phyloP scores from a whole-genome alignment of 2,888 invertebrate species.

The Heliconius aoede region DNA sequence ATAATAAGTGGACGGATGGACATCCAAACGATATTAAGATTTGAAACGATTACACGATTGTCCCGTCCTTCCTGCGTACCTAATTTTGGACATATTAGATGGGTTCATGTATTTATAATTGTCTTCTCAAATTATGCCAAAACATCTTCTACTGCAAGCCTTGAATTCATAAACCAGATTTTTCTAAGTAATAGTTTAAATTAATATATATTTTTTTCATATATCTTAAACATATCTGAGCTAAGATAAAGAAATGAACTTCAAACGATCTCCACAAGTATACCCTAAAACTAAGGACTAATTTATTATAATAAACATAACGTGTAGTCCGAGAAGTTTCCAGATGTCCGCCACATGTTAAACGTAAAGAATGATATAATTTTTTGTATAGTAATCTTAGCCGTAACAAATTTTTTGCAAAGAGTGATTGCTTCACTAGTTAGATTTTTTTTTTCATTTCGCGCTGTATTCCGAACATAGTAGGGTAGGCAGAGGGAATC shows the following conservation, averaged over 20 bases:
- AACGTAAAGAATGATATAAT: neutral
- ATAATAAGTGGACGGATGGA: too few relatives aligned
- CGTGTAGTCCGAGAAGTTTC: conserved; percentile 1
- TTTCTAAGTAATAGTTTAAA: neutral
- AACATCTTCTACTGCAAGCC: neutral
- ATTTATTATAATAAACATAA: neutral
- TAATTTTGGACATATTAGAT: too few relatives aligned
- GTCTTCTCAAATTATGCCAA: neutral
- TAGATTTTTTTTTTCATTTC: too few relatives aligned
- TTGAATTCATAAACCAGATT: neutral
- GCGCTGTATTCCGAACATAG: too few relatives aligned
- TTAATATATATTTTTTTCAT: neutral
- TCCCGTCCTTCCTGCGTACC: too few relatives aligned
- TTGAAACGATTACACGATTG: too few relatives aligned
- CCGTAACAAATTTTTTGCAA: neutral
- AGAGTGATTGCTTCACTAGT: neutral
- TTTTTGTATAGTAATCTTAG: neutral
- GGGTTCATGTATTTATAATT: neutral
- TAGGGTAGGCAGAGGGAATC: too few relatives aligned
- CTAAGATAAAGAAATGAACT: neutral
- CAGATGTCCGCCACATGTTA: conserved; percentile 19
- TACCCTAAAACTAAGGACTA: conserved; percentile 7
- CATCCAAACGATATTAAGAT: too few relatives aligned
- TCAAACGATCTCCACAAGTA: neutral
- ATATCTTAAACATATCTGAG: neutral